Evolutionary conservation across 2,888 invertebrate genomes (phyloP), one percentile per base, ranked within the genome.

Genomic region (Agrochola lota): DNA sequence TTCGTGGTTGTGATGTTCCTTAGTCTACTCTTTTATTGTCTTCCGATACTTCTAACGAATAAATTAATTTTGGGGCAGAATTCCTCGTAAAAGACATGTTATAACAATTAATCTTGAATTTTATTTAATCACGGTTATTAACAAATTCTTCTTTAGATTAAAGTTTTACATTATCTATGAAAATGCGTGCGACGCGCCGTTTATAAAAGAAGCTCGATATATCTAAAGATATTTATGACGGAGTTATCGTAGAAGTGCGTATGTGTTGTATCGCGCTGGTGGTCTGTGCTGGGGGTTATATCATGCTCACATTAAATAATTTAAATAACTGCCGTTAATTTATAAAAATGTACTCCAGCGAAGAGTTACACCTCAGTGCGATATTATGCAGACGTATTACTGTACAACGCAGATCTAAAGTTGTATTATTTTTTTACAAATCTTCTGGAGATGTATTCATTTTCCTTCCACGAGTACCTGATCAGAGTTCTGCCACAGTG

Each of bases 31-130:
- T 87, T 92, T 91, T 93, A 90, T 93, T 89, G 96, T 96, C 96
- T 95, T 96, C 96, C 95, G 93, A 93, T 91, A 90, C 88, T 90
- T 91, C 87, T 91, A 92, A 89, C 88, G 88, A 91, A 90, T 92
- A 91, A 91, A 91, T 93, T 92, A 91, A 92, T 94, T 94, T 94
- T 94, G 94, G 94, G 95, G 94, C 95, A 94, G 93, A 95, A 96
- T 96, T 96, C 95, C 95, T 95, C 93, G 87, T 90, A 96, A 96
- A 96, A 96, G 96, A 96, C 96, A 96, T 95, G 93, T 94, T 94
- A 91, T 91, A 92, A 93, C 91, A 92, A 92, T 91, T 91, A 90
- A 91, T 84, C 82, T 81, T 84, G 85, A 76, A 83, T 78, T 83
- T 89, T 88, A 87, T 91, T 90, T 91, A 91, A 89, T 90, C 89